phyloP scores from a whole-genome alignment of 2,113 vertebrate species.

The Jacana jacana region DNA sequence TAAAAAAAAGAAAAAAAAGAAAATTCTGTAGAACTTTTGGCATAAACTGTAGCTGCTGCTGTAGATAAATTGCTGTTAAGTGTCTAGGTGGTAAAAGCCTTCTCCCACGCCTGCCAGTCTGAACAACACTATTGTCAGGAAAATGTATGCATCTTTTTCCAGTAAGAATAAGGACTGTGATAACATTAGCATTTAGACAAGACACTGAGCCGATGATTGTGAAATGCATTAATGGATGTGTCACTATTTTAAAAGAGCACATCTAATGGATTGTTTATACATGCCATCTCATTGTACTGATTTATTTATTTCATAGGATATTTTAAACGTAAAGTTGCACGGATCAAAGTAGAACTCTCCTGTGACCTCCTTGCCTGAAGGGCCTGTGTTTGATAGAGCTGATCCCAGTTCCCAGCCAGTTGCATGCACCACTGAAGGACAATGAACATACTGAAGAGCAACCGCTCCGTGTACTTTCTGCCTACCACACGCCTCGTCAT shows the following conservation, averaged over 20 bases:
- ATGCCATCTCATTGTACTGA: neutral
- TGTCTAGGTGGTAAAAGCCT: constrained; percentile 49
- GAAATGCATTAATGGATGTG: constrained; percentile 24
- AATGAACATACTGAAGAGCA: constrained; percentile 61
- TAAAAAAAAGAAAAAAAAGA: neutral
- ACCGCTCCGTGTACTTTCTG: constrained; percentile 63
- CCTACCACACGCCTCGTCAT: constrained; percentile 69
- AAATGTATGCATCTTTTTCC: constrained; percentile 51
- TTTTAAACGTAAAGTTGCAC: constrained; percentile 34
- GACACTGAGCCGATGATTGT: neutral
- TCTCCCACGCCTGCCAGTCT: constrained; percentile 17
- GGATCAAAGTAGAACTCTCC: constrained; percentile 50
- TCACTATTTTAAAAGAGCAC: constrained; percentile 45
- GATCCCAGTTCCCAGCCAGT: constrained; percentile 1
- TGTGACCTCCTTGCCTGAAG: constrained; percentile 18
- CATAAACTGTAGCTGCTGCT: neutral
- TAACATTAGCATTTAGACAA: constrained; percentile 47
- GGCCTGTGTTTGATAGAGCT: neutral
- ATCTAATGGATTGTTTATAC: constrained; percentile 34
- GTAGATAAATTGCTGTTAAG: constrained; percentile 24
- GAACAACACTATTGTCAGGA: constrained; percentile 1
- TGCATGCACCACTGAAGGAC: constrained; percentile 36
- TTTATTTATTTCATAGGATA: constrained; percentile 57
- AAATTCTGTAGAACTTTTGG: neutral
- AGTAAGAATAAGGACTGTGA: constrained; percentile 26